Percentiles rank a stretch among this genome's conserved stretches.
Conservation (phyloP, 1,140 invertebrate species). For the Neodiprion lecontei region DNA sequence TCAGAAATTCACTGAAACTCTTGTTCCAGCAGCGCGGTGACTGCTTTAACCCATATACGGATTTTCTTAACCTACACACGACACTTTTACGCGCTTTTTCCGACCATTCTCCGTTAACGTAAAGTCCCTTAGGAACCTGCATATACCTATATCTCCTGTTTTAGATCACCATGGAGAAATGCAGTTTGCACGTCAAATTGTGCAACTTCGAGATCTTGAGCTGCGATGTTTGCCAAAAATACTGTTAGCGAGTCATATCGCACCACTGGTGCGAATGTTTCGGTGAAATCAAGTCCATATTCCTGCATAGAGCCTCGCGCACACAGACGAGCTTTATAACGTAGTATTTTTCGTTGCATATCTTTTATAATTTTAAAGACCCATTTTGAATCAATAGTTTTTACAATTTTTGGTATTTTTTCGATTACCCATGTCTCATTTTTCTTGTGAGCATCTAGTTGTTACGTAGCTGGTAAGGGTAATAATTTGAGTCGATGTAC, state of each 20-base stretch:
- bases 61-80: slow-evolving; percentile 34
- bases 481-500: no score
- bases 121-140: no score
- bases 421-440: no score
- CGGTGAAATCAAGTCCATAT: slow-evolving; percentile 47
- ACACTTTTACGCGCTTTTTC: no score
- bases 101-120: no score
- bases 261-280: slow-evolving; percentile 49
- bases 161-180: no score
- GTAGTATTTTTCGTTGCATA: slow-evolving; percentile 33
- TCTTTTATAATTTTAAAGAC: slow-evolving; percentile 52
- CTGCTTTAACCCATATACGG: slow-evolving; percentile 45
- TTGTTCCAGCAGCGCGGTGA: slow-evolving; percentile 39
- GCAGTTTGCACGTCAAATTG: no score
- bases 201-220: no score
- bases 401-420: neutral
- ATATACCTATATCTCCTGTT: no score
- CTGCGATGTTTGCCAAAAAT: no score
- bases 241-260: slow-evolving; percentile 22
- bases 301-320: slow-evolving; percentile 54
- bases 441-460: no score
- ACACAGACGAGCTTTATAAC: slow-evolving; percentile 56
- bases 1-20: slow-evolving; percentile 24
- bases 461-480: no score
- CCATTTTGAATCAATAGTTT: slow-evolving; percentile 45